Base-by-base conservation (phyloP, 2,113 vertebrate species). In the Podiceps cristatus region DNA sequence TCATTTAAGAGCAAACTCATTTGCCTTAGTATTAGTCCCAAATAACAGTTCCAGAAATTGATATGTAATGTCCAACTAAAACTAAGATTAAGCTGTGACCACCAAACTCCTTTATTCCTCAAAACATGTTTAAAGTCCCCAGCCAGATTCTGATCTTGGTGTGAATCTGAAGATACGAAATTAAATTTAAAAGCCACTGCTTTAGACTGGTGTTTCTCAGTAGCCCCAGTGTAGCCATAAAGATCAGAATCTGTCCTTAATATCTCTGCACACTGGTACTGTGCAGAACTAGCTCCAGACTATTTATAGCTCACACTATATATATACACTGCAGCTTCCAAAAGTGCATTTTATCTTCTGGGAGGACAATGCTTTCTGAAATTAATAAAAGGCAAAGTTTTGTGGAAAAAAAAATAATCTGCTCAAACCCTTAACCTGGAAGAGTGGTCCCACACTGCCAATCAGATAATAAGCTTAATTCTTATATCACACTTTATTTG, bases 391-490 rank as follows among this genome's bases (percentile, higher is more conserved):
- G 78, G 74, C 55, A 50, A 42, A 84, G 44, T 90, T 95, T 85
- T 80, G 42, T 76, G 66, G 28, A 9, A 40, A 72, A 60, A 85
- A 72, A 40, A 55, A 33, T 5, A 79, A 58, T 92, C 78, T 90
- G 74, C 75, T 71, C 59, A 83, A 81, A 68, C 71, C 76, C 94
- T 95, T 96, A 95, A 92, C 94, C 88, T 89, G 93, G 90, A 94
- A 95, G 73, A 96, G 78, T 23, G 69, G 44, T 84, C n/a, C 25
- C 74, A 42, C 6, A 33, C 58, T 93, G 95, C 97, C 97, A 95
- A 97, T 97, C 97, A 97, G 98, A 98, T 98, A 97, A 98, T 91
- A 53, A 73, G 93, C 95, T 85, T 97, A 98, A 59, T 94, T 96
- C 97, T 98, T 94, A 97, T 92, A 94, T 97, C 96, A 97, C 90